Percentiles rank a stretch among this genome's conserved stretches.
Evolutionary conservation across 2,888 invertebrate species (phyloP).

Genomic region (Leptothorax acervorum): DNA sequence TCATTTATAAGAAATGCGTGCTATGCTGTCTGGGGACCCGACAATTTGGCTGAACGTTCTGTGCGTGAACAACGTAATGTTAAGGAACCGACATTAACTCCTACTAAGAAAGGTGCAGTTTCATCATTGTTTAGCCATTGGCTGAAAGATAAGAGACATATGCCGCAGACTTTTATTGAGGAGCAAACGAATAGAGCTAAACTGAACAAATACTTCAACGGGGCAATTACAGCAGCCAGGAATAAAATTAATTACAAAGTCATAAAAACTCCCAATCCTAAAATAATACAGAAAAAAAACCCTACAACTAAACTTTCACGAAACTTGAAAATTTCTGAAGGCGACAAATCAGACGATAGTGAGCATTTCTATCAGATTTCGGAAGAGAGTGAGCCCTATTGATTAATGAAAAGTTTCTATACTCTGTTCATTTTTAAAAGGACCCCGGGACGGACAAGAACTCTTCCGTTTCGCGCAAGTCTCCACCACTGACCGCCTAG

Average conservation of each 20-base stretch:
- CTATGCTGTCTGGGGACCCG: conserved; percentile 35
- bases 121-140: conserved; percentile 1
- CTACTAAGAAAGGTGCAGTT: conserved; percentile 5
- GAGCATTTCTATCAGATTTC: neutral
- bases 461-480: no score
- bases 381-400: neutral
- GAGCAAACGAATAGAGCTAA: neutral
- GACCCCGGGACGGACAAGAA: no score
- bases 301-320: neutral
- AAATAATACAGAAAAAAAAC: neutral
- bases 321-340: neutral
- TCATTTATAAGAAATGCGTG: neutral
- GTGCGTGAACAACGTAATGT: conserved; percentile 5
- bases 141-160: neutral
- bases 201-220: neutral
- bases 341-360: neutral
- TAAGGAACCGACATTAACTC: neutral
- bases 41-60: neutral
- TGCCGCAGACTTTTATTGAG: conserved; percentile 5
- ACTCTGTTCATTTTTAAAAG: no score
- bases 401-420: neutral
- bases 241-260: neutral
- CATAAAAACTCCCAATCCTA: neutral
- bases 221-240: neutral
- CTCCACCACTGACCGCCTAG: no score